These are phyloP conservation scores for Polydrusus cervinus DNA, from an alignment of 2,888 invertebrate genomes.

Conservation along the genomic window DNA sequence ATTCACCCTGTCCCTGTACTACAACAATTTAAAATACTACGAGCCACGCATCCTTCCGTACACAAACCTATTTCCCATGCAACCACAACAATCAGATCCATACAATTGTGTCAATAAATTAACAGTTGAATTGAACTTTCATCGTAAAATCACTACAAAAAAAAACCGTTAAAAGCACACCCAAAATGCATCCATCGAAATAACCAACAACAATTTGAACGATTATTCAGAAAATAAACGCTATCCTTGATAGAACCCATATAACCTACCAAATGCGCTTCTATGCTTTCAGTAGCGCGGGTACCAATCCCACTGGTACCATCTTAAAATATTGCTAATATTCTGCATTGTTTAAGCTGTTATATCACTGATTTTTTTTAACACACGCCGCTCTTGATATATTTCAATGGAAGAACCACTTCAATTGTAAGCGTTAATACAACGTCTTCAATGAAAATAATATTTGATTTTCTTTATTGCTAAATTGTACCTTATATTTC, in stretches of 20 bases:
- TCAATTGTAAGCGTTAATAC: slow-evolving; percentile 10
- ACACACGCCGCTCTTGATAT: neutral
- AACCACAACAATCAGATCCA: slow-evolving; percentile 1
- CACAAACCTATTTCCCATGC: slow-evolving; percentile 20
- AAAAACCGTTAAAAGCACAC: slow-evolving; percentile 20
- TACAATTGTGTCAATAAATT: slow-evolving; percentile 28
- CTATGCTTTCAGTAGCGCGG: slow-evolving; percentile 57
- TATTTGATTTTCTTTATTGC: no score
- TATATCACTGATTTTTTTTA: slow-evolving; percentile 10
- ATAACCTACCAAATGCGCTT: slow-evolving; percentile 62
- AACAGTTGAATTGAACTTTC: slow-evolving; percentile 21
- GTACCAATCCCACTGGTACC: slow-evolving; percentile 38
- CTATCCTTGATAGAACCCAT: slow-evolving; percentile 68
- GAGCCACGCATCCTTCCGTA: neutral
- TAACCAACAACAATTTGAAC: slow-evolving; percentile 18
- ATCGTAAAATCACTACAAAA: slow-evolving; percentile 22
- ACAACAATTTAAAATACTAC: slow-evolving; percentile 12
- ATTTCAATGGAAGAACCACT: slow-evolving; percentile 12
- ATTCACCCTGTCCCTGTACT: no score
- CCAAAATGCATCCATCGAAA: slow-evolving; percentile 33
- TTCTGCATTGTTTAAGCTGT: slow-evolving; percentile 14
- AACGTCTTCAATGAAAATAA: neutral
- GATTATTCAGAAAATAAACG: slow-evolving; percentile 50
- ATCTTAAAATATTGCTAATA: slow-evolving; percentile 34
- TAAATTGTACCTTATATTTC: neutral